A percentile compares a stretch with the other conserved stretches of the same genome.
phyloP scores from a whole-genome alignment of 1,140 invertebrate species.

The Aphelinus atriplicis region DNA sequence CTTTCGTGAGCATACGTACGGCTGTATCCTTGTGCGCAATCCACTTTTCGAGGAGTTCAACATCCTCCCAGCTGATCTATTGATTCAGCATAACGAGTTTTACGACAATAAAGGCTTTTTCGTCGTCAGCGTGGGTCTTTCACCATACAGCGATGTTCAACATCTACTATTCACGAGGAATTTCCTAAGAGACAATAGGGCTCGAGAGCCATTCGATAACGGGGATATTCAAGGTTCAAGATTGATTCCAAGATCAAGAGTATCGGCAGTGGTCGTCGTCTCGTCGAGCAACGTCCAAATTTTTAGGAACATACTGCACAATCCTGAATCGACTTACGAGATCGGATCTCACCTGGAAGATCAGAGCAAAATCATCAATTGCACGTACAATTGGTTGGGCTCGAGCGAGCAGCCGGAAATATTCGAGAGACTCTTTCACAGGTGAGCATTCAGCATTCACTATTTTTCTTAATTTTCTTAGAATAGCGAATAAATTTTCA shows the following conservation, averaged over 20 bases:
- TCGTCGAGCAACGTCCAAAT: constrained; percentile 91
- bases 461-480: too few relatives aligned
- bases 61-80: constrained; percentile 73
- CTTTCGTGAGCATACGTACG: constrained; percentile 83
- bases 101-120: constrained; percentile 86
- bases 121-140: constrained; percentile 87
- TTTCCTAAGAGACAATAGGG: constrained; percentile 85
- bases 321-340: constrained; percentile 90
- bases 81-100: constrained; percentile 91
- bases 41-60: constrained; percentile 77
- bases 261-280: constrained; percentile 89
- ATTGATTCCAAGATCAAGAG: constrained; percentile 86
- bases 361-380: constrained; percentile 93
- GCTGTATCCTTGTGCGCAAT: constrained; percentile 89
- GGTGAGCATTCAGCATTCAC: constrained; percentile 57
- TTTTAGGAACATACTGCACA: constrained; percentile 92
- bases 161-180: constrained; percentile 89
- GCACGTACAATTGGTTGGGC: constrained; percentile 94
- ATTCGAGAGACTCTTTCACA: constrained; percentile 84
- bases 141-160: constrained; percentile 85
- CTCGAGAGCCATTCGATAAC: constrained; percentile 86
- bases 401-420: constrained; percentile 80
- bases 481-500: too few relatives aligned
- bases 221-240: constrained; percentile 70
- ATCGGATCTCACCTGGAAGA: constrained; percentile 94